Percentiles rank a stretch among this genome's conserved stretches.
Conservation (phyloP, 2,797 vertebrate species). For the Coccyzus lansbergi region DNA sequence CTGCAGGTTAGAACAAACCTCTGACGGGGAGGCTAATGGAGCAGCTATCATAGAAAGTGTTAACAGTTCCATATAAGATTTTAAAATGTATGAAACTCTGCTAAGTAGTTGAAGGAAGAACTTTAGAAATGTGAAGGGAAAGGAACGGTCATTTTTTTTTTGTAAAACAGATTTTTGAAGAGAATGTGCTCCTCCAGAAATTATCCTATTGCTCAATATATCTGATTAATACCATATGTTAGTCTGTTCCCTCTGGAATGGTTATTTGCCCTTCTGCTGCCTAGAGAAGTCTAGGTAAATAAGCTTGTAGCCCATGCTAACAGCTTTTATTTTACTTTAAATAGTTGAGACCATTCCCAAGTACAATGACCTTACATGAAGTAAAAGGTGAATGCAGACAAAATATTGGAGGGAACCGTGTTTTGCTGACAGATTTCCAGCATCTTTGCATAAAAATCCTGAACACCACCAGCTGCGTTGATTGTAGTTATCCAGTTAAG, state of each 20-base stretch:
- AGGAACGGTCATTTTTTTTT: neutral
- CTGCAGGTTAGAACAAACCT: neutral
- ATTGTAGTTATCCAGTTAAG: neutral
- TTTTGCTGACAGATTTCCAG: neutral
- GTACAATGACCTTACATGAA: neutral
- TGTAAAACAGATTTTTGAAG: neutral
- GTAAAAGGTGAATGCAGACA: neutral
- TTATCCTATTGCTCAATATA: neutral
- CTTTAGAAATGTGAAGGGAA: neutral
- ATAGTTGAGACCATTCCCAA: neutral
- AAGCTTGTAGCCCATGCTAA: neutral
- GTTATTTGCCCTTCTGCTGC: neutral
- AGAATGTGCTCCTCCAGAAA: neutral
- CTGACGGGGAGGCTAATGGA: neutral
- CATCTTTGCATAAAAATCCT: neutral
- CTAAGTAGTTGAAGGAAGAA: neutral
- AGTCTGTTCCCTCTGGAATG: neutral
- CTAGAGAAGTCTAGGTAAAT: neutral
- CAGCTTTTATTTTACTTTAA: neutral
- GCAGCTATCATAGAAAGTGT: neutral
- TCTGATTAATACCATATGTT: neutral
- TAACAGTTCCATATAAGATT: neutral
- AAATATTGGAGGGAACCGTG: neutral
- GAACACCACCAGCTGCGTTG: neutral
- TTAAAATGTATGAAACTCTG: neutral